Conservation (phyloP, 2,888 invertebrate genomes). For the Liopterus haemorrhoidalis region DNA sequence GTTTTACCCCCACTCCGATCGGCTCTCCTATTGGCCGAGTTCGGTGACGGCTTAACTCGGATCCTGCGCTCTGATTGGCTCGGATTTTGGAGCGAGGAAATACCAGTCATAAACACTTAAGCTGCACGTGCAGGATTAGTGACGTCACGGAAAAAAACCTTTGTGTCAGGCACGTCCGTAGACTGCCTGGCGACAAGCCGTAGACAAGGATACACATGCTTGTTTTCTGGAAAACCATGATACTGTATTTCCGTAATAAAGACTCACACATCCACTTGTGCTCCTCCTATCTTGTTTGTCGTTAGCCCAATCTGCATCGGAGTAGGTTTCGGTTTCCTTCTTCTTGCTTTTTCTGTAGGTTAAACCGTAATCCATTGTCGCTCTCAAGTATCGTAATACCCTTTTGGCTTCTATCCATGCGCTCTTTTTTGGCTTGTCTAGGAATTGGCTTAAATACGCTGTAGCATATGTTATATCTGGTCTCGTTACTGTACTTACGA, state of each 20-base stretch:
- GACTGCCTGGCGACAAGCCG: no score
- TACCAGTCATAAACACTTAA: no score
- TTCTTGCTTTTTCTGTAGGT: background rate
- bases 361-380: background rate
- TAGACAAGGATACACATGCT: constrained; percentile 20
- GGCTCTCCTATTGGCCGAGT: no score
- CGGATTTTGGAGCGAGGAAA: no score
- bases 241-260: constrained; percentile 17
- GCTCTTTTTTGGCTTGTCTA: constrained; percentile 23
- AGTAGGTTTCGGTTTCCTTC: background rate
- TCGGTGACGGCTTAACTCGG: no score
- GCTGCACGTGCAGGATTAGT: no score
- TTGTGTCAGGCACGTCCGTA: no score
- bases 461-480: constrained; percentile 29
- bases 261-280: constrained; percentile 16
- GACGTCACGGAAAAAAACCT: no score
- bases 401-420: constrained; percentile 23
- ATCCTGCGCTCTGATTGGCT: no score
- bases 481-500: constrained; percentile 18
- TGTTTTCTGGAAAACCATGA: constrained; percentile 23
- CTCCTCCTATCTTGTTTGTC: constrained; percentile 21
- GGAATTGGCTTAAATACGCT: constrained; percentile 26
- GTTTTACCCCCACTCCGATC: no score
- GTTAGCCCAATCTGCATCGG: constrained; percentile 17
- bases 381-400: constrained; percentile 19